A percentile compares a stretch with the other conserved stretches of the same genome.
Conservation (phyloP, 2,888 invertebrate species). For the Lasioglossum marginatum region DNA sequence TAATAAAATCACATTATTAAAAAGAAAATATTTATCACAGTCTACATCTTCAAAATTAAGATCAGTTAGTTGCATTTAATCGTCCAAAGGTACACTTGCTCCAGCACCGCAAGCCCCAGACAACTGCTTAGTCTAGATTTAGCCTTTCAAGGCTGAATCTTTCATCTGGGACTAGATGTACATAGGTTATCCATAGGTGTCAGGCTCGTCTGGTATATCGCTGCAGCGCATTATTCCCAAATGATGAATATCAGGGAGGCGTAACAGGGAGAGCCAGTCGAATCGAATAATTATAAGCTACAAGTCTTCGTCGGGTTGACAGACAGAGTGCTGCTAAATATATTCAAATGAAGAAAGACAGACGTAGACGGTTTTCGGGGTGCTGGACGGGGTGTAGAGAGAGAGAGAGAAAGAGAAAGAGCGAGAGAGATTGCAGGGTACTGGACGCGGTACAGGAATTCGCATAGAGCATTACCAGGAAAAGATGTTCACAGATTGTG, state of each 20-base stretch:
- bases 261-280: neutral
- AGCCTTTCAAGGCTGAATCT: neutral
- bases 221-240: neutral
- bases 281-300: slow-evolving; percentile 15
- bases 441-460: slow-evolving; percentile 73
- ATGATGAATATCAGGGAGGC: neutral
- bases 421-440: slow-evolving; percentile 12
- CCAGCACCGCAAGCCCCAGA: neutral
- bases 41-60: neutral
- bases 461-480: slow-evolving; percentile 79
- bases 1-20: neutral
- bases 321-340: slow-evolving; percentile 17
- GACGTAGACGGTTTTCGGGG: neutral
- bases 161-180: slow-evolving; percentile 4
- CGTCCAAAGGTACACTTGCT: neutral
- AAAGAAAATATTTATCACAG: neutral
- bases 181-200: slow-evolving; percentile 4
- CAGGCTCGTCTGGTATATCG: neutral
- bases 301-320: neutral
- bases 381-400: neutral
- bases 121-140: neutral
- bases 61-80: neutral
- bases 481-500: slow-evolving; percentile 80
- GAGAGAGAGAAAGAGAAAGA: neutral
- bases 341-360: neutral